Conservation (phyloP, 2,888 invertebrate species). For the Nebria brevicollis region DNA sequence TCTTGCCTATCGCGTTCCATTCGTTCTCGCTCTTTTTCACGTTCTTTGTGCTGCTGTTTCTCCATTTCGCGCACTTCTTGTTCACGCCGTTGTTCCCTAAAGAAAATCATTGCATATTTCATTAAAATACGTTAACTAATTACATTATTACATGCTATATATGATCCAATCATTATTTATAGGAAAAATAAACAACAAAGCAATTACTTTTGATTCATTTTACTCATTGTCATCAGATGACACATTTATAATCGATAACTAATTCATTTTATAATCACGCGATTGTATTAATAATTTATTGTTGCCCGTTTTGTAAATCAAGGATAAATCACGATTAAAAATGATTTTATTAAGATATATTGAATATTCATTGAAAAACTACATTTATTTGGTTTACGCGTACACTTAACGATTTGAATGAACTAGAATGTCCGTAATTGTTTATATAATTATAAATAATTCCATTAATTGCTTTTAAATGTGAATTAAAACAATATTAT, state of each 20-base stretch:
- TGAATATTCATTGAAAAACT: too few species aligned
- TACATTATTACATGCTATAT: neutral
- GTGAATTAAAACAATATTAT: neutral
- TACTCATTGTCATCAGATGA: neutral
- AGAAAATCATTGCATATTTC: neutral
- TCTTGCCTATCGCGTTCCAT: slow-evolving; percentile 65
- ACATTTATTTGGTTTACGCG: too few species aligned
- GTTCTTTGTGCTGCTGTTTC: slow-evolving; percentile 66
- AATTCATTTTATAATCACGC: neutral
- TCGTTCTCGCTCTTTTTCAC: slow-evolving; percentile 58
- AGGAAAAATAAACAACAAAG: neutral
- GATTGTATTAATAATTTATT: too few species aligned
- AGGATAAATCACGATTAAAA: too few species aligned
- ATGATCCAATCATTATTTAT: neutral
- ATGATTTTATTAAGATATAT: too few species aligned
- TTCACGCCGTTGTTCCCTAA: slow-evolving; percentile 67
- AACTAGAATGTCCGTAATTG: too few species aligned
- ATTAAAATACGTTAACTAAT: neutral
- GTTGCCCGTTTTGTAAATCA: too few species aligned
- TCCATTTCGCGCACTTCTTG: slow-evolving; percentile 73
- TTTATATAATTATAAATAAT: too few species aligned
- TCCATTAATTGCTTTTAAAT: neutral
- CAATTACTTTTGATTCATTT: neutral
- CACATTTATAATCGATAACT: neutral
- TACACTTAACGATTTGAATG: too few species aligned